These are phyloP conservation scores for Uropetala carovei DNA, from an alignment of 2,888 invertebrate species.

Conservation along the genomic window DNA sequence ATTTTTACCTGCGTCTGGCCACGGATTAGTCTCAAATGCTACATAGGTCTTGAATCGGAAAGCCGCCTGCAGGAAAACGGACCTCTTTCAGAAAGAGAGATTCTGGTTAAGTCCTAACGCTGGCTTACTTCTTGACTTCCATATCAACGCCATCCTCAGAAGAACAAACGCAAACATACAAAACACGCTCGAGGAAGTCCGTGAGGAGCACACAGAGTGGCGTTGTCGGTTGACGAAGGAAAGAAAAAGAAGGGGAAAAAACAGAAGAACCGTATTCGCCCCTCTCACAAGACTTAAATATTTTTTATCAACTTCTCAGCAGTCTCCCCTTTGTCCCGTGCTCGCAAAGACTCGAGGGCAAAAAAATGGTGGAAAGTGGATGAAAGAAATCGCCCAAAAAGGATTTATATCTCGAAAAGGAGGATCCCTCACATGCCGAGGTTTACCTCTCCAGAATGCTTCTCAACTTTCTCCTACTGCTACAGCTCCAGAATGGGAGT, in stretches of 20 bases:
- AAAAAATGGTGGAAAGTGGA: neutral
- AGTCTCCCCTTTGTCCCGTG: conserved; percentile 4
- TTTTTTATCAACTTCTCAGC: conserved; percentile 12
- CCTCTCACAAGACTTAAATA: neutral
- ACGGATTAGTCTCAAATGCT: no score
- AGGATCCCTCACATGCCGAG: neutral
- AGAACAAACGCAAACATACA: neutral
- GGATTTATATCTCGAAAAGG: conserved; percentile 8
- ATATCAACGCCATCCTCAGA: neutral
- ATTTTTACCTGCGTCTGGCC: no score
- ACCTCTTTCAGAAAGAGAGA: no score
- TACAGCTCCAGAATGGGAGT: no score
- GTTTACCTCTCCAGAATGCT: neutral
- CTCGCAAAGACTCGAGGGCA: neutral
- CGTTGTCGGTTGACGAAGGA: neutral
- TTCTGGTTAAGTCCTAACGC: no score
- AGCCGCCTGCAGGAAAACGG: no score
- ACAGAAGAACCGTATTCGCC: neutral
- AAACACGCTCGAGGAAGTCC: conserved; percentile 3
- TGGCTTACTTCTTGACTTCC: no score
- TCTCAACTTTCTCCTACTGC: neutral
- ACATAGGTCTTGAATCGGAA: no score
- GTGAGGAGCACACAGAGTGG: neutral
- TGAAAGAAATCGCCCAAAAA: neutral
- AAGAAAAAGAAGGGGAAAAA: neutral